Base-by-base conservation (phyloP, 37 sponge, comb jelly and placozoan genomes). In the Dysidea cf. avara region DNA sequence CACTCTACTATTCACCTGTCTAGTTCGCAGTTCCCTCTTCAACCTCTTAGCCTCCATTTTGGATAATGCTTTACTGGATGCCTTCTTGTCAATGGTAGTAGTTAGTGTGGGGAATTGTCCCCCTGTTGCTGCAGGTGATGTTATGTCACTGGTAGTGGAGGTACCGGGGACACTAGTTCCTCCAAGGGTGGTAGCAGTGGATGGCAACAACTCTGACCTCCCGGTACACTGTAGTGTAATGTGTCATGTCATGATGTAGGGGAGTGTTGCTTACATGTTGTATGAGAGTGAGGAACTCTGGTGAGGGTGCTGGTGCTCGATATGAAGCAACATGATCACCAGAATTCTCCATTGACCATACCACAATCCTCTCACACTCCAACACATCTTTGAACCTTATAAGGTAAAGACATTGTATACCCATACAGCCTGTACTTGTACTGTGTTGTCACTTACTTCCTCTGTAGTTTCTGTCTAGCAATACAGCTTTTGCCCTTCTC, bases 401-500 rank as follows among this genome's bases (percentile, higher is more conserved):
- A 26, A 51, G 61, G 33, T 17, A 56, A 11, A 69, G 53, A 9
- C 18, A 37, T 7, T 26, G 53, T 56, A 31, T 38, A 2, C 31
- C 3, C 40, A 7, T 53, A 66, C 46, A 66, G 62, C 9, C 36
- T 64, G 55, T 51, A 63, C 39, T n/a, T 2, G 11, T 22, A 24
- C 62, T n/a, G n/a, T n/a, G n/a, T n/a, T 36, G 36, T 38, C 63
- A 0, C 81, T 47, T 21, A 94, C 92, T 69, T 68, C 0, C 30
- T 77, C 61, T 87, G 64, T 28, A 95, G 80, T 52, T 95, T 92
- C 53, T 69, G 50, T 46, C 64, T 60, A 43, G 81, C 83, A 1
- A 92, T 40, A 16, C 22, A 3, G 53, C 79, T 74, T 59, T 88
- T 98, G 79, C 94, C 99, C 34, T 85, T 38, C 72, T 94, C 92